Evolutionary conservation across 2,888 invertebrate genomes (phyloP).

Genomic region (Thymelicus lineola): DNA sequence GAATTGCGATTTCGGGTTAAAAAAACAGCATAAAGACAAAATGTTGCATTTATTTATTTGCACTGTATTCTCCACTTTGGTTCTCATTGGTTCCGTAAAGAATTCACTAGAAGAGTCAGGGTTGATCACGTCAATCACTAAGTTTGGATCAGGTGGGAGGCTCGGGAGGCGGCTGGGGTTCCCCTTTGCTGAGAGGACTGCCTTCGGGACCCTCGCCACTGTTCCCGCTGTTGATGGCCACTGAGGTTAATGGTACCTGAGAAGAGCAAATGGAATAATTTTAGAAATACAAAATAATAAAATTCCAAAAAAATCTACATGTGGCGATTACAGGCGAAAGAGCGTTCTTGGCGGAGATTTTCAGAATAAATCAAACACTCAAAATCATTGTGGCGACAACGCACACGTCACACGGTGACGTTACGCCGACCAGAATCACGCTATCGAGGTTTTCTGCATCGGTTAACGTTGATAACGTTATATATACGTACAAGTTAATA

Average conservation of each 20-base stretch:
- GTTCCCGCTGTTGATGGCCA: constrained; percentile 67
- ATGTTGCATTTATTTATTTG: not conserved
- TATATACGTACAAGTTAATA: too few relatives aligned
- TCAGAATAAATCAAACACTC: too few relatives aligned
- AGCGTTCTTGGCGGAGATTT: too few relatives aligned
- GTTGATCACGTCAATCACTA: constrained; percentile 16
- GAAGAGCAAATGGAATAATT: not conserved
- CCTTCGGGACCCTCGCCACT: constrained; percentile 68
- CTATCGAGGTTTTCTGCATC: too few relatives aligned
- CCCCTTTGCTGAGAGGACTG: constrained; percentile 65
- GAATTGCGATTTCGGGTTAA: not conserved
- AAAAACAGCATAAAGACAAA: not conserved
- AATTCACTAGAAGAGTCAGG: constrained; percentile 33
- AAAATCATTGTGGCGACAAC: too few relatives aligned
- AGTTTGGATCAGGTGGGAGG: constrained; percentile 65
- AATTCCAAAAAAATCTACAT: too few relatives aligned
- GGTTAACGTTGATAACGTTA: too few relatives aligned
- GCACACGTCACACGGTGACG: too few relatives aligned
- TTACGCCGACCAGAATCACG: too few relatives aligned
- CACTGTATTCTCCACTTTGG: constrained; percentile 23
- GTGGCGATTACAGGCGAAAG: too few relatives aligned
- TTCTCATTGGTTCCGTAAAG: constrained; percentile 15
- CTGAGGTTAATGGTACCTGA: constrained; percentile 77
- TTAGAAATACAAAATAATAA: too few relatives aligned
- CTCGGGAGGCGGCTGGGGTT: constrained; percentile 54